Base-by-base conservation (phyloP, 2,888 invertebrate species). In the Hirtodrosophila duncani region DNA sequence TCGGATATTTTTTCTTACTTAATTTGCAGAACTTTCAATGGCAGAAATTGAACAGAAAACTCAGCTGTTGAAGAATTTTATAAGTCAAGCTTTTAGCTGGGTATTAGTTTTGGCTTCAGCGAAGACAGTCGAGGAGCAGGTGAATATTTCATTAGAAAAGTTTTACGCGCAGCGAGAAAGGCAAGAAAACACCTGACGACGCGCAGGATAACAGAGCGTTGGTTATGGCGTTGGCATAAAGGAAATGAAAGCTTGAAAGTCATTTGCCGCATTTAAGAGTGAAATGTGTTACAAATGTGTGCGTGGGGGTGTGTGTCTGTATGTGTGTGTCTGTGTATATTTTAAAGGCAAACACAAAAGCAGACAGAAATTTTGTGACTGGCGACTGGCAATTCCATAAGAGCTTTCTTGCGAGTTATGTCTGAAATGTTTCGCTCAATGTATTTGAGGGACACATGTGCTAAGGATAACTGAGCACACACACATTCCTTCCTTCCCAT, bases 101-200 rank as follows among this genome's bases (percentile, higher is more conserved):
- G 36, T 49, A 50, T 50, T 49, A 51, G 50, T 51, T 38, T 29
- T 27, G 27, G 10, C 38, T 26, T 39, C 18, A 4, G 18, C 39
- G 9, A n/a, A 43, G 18, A 31, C 46, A 26, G 18, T 42, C n/a
- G n/a, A 37, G 26, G 9, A 53, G 44, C 43, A 38, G 44, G 38
- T 57, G 56, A 72, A 72, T 69, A 53, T 74, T 75, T 75, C 57
- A 71, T 79, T 60, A 46, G 38, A 56, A 70, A 78, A 69, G 11
- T 78, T 70, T 34, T 39, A 16, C 39, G 26, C 34, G 20, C 46
- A 45, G 30, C 9, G 20, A 20, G 36, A 23, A 37, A 26, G 27
- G 24, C 16, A 21, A 29, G 8, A 20, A 29, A 24, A 42, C 53
- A 68, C 41, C 68, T 64, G 63, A 43, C 41, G 37, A 26, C 23